phyloP scores from a whole-genome alignment of 2,113 vertebrate genomes.

The Grus americana region DNA sequence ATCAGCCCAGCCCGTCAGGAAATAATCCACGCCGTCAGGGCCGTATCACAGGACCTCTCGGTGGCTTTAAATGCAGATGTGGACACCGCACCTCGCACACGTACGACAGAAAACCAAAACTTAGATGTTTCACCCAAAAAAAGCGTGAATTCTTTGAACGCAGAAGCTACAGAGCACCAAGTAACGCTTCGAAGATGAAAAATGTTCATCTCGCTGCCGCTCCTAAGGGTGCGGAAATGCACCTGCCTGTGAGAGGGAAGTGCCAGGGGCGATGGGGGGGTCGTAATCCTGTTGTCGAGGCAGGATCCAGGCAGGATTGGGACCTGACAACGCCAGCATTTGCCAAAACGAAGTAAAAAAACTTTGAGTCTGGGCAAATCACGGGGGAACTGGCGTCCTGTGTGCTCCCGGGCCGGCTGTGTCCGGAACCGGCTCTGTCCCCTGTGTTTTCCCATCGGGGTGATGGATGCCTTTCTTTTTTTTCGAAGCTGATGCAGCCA shows the following conservation, averaged over 20 bases:
- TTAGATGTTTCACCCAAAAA: not conserved
- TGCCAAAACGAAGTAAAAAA: not conserved
- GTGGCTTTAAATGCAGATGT: not conserved
- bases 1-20: fast-evolving
- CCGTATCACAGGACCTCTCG: not conserved
- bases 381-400: not conserved
- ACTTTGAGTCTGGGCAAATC: not conserved
- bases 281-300: not conserved
- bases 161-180: not conserved
- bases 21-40: fast-evolving
- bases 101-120: not conserved
- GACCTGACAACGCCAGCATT: fast-evolving
- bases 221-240: not conserved
- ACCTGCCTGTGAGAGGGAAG: not conserved
- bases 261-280: not conserved
- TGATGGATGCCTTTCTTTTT: too few species aligned
- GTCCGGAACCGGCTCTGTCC: not conserved
- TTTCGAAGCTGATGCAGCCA: not conserved
- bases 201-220: not conserved
- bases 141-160: not conserved
- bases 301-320: not conserved
- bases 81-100: fast-evolving
- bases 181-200: not conserved
- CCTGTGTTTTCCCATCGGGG: fast-evolving
- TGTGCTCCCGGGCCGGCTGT: fast-evolving